Evolutionary conservation across 2,113 vertebrate species (phyloP).

Genomic region (Haemorhous mexicanus): DNA sequence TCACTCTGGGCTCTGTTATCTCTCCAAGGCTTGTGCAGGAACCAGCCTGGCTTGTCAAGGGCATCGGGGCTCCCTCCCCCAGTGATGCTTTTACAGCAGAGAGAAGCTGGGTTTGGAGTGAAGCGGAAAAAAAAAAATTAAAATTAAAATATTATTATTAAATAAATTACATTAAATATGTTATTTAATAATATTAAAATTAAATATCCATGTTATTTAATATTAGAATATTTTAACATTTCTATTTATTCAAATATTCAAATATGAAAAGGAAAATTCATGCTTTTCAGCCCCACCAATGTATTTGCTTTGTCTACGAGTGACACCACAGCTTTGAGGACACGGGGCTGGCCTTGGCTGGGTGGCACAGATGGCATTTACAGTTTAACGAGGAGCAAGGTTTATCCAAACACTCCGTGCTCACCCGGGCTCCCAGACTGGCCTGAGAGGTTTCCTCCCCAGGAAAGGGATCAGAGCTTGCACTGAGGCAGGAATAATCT

Average conservation of each 20-base stretch:
- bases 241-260: too few relatives aligned
- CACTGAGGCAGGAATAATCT: not conserved
- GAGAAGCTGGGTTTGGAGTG: rapidly evolving
- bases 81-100: not conserved
- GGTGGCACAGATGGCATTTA: slow-evolving; percentile 16
- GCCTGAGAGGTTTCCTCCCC: not conserved
- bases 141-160: not conserved
- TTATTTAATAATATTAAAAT: too few relatives aligned
- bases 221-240: not conserved
- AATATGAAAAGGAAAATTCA: rapidly evolving
- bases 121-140: rapidly evolving
- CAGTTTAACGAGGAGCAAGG: slow-evolving; percentile 25
- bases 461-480: not conserved
- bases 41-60: not conserved
- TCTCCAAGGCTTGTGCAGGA: not conserved
- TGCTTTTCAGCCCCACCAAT: not conserved
- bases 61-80: not conserved
- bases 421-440: not conserved
- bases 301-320: not conserved
- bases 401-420: not conserved
- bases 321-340: not conserved
- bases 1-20: not conserved
- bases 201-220: too few relatives aligned
- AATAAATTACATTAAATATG: too few relatives aligned
- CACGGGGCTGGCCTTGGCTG: not conserved